phyloP scores from a whole-genome alignment of 2,113 vertebrate species.

The Notarius lentiginosus region DNA sequence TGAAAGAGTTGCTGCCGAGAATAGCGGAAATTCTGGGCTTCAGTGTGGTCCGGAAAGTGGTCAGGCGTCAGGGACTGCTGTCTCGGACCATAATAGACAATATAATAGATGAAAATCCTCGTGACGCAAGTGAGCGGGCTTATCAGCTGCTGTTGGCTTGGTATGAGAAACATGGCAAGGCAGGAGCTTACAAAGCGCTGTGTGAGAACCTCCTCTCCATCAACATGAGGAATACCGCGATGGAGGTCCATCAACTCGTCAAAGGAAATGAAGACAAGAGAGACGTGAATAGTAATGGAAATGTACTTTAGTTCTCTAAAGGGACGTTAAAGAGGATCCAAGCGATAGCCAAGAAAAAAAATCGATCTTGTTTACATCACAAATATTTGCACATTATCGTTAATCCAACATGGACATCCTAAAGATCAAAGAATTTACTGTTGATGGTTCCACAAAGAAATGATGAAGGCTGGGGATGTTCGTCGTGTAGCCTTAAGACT shows the following conservation, averaged over 20 bases:
- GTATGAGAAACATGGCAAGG: slow-evolving; percentile 21
- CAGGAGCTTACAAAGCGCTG: slow-evolving; percentile 7
- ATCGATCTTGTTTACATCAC: too few relatives aligned
- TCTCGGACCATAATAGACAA: not conserved
- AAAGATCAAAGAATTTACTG: too few relatives aligned
- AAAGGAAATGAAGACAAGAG: not conserved
- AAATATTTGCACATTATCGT: too few relatives aligned
- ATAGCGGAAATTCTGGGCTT: not conserved
- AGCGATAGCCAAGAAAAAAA: not conserved
- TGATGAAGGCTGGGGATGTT: too few relatives aligned
- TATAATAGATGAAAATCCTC: not conserved
- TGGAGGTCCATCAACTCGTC: not conserved
- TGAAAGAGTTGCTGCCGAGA: not conserved
- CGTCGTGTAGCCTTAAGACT: too few relatives aligned
- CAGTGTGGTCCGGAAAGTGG: not conserved
- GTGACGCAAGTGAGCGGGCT: not conserved
- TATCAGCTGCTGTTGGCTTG: slow-evolving; percentile 10
- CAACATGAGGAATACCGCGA: not conserved
- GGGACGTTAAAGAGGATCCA: not conserved
- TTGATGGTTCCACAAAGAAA: too few relatives aligned
- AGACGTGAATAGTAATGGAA: rapidly evolving
- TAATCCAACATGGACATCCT: too few relatives aligned
- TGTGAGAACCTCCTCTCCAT: not conserved
- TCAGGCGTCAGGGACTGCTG: not conserved
- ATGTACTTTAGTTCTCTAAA: not conserved